Conservation (phyloP, 1,140 invertebrate genomes). For the Oedothorax gibbosus region DNA sequence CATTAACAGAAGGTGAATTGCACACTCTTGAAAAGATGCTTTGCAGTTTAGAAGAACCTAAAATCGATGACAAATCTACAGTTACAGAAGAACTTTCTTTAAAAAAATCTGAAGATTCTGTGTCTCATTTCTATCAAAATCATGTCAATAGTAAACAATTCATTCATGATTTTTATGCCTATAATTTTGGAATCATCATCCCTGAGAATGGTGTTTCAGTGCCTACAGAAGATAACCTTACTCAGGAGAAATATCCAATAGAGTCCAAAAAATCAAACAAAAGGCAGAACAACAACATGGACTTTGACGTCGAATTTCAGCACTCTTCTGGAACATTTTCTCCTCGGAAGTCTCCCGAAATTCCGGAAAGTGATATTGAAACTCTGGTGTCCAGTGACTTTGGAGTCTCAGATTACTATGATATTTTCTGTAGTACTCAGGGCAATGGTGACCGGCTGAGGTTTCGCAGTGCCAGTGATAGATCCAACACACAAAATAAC, state of each 20-base stretch:
- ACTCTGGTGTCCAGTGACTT: constrained; percentile 37
- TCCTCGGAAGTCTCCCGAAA: constrained; percentile 25
- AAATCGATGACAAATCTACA: constrained; percentile 51
- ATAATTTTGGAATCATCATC: constrained; percentile 54
- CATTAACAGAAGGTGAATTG: constrained; percentile 84
- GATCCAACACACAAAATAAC: background rate
- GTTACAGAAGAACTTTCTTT: constrained; percentile 66
- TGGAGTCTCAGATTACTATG: constrained; percentile 44
- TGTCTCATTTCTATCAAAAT: constrained; percentile 78
- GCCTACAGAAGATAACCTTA: constrained; percentile 18
- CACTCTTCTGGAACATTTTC: constrained; percentile 4
- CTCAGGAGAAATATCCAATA: constrained; percentile 21
- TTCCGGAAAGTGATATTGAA: constrained; percentile 43
- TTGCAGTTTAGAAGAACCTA: constrained; percentile 87
- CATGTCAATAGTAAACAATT: constrained; percentile 77
- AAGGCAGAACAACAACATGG: constrained; percentile 35
- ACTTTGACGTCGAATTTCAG: constrained; percentile 47
- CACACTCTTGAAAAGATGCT: constrained; percentile 86
- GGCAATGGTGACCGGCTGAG: background rate
- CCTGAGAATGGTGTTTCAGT: constrained; percentile 47
- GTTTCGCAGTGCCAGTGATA: background rate
- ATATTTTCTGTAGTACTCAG: constrained; percentile 29
- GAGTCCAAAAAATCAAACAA: constrained; percentile 33
- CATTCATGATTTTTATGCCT: constrained; percentile 72
- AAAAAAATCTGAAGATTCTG: constrained; percentile 77